These are phyloP conservation scores for Dysdera silvatica DNA, from an alignment of 1,140 invertebrate species.

Conservation along the genomic window DNA sequence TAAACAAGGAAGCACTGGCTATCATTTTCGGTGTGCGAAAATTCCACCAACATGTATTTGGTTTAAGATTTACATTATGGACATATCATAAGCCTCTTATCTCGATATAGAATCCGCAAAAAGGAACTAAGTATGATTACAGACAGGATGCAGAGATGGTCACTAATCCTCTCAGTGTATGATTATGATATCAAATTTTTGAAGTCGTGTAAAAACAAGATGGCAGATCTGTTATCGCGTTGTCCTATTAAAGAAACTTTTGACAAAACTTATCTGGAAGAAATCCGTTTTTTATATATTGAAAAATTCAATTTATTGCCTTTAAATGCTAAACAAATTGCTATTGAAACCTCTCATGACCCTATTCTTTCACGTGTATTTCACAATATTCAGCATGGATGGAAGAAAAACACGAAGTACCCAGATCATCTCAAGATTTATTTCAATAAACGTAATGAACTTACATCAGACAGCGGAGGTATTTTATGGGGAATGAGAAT, in stretches of 20 bases:
- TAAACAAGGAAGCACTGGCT: slow-evolving; percentile 25
- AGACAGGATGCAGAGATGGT: neutral
- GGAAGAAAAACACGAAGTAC: neutral
- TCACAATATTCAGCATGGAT: neutral
- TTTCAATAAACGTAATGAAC: neutral
- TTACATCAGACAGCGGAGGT: neutral
- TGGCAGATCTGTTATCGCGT: too few species aligned
- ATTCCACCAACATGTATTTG: slow-evolving; percentile 34
- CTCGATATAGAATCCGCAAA: slow-evolving; percentile 15
- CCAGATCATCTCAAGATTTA: neutral
- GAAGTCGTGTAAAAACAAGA: too few species aligned
- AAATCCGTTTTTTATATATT: too few species aligned
- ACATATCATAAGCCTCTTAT: slow-evolving; percentile 30
- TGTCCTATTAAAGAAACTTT: too few species aligned
- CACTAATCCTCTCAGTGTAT: too few species aligned
- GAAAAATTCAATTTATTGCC: slow-evolving; percentile 12
- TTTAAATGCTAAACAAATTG: neutral
- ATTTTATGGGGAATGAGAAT: neutral
- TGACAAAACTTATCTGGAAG: too few species aligned
- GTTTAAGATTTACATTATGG: slow-evolving; percentile 5
- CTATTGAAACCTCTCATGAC: neutral
- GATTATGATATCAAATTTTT: too few species aligned
- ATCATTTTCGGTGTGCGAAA: slow-evolving; percentile 28
- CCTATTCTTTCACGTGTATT: neutral
- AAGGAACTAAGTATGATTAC: slow-evolving; percentile 19